These are phyloP conservation scores for Scalopus aquaticus DNA, from an alignment of 2,113 vertebrate species.

Conservation along the genomic window DNA sequence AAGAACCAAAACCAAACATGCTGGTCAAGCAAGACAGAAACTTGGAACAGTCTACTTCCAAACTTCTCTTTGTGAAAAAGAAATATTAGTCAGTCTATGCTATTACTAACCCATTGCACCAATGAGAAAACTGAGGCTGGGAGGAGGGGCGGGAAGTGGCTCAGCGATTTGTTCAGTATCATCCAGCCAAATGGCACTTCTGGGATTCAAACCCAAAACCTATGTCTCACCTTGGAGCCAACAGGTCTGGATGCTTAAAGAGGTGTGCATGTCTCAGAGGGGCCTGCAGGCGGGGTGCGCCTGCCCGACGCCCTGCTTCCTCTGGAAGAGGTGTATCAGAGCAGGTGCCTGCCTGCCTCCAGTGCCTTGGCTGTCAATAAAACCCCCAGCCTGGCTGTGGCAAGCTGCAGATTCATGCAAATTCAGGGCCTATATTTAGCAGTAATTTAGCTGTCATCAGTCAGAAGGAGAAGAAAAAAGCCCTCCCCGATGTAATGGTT, in stretches of 20 bases:
- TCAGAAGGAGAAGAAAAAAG: conserved; percentile 84
- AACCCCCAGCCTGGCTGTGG: conserved; percentile 79
- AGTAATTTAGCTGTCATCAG: conserved; percentile 89
- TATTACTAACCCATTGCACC: not conserved
- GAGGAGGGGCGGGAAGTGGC: not conserved
- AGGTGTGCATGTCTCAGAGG: not conserved
- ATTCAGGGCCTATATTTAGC: conserved; percentile 88
- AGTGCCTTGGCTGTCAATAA: conserved; percentile 84
- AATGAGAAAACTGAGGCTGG: conserved; percentile 22
- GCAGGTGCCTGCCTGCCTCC: conserved; percentile 85
- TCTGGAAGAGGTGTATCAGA: conserved; percentile 68
- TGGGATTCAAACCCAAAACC: conserved; percentile 10
- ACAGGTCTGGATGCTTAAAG: not conserved
- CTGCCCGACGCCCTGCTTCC: conserved; percentile 61
- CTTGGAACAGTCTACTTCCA: not conserved
- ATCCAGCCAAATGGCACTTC: not conserved
- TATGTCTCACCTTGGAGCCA: not conserved
- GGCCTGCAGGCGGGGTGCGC: conserved; percentile 50
- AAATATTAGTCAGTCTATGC: not conserved
- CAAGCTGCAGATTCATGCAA: conserved; percentile 88
- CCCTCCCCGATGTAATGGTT: conserved; percentile 82
- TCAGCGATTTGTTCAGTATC: not conserved
- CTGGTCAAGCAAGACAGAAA: not conserved
- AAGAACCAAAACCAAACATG: not conserved
- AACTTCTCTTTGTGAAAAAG: not conserved